Evolutionary conservation across 2,888 invertebrate species (phyloP), one percentile per base, ranked within the genome.

Genomic region (Drosophila niveifrons): DNA sequence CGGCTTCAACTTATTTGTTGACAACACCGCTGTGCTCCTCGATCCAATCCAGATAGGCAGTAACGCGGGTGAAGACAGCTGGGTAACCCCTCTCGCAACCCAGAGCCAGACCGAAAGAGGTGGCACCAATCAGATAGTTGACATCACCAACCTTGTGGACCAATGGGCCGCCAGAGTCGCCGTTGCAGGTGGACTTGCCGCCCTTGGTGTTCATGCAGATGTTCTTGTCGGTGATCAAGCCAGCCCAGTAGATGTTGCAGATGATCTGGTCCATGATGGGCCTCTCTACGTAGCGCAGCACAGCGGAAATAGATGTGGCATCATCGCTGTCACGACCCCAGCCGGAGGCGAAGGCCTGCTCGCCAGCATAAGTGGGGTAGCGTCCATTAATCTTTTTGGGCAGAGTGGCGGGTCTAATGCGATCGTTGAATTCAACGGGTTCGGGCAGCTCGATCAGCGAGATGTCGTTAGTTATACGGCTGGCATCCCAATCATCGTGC

Each of bases 131-230:
- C 36, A 86, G 41, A 83, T 69, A 77, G 56, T 78, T 77, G 3
- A 36, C 73, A 91, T 93, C 73, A 1, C 75, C 82, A 2, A 85
- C 84, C 41, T 80, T 83, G 58, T 81, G 70, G 0, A 90, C 82
- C 62, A 91, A 70, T 15, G 91, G 91, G 28, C 91, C 91, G 29
- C 91, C 91, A 18, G 91, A 91, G 58, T 91, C 91, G 11, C 91
- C 91, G 62, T 82, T 86, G 65, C 91, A 91, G 46, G 92, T 91
- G 41, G 92, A 92, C 65, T 88, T 89, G 28, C 91, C 90, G 3
- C 73, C 78, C 46, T 78, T 78, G 34, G 92, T 92, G 59, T 83
- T 90, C 18, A 92, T 91, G 77, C 93, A 93, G 41, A 93, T 90
- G 70, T 76, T 72, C 0, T 75, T 69, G 3, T 79, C 66, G 43